Percentiles rank a stretch among this genome's conserved stretches.
Evolutionary conservation across 2,797 vertebrate species (phyloP).

Genomic region (Myotis findleyi): DNA sequence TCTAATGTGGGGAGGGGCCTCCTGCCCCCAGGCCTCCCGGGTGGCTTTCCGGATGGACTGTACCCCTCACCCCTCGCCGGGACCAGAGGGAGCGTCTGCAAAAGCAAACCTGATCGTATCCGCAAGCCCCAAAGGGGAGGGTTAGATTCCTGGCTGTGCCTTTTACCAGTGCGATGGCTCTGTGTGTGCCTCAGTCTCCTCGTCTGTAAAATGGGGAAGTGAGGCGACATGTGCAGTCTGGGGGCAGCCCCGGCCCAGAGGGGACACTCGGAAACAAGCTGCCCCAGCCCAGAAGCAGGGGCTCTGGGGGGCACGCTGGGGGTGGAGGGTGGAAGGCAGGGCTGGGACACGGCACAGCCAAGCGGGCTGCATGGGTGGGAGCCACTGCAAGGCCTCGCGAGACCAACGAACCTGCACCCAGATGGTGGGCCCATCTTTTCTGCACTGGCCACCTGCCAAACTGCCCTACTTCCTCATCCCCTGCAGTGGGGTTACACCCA

Average conservation of each 20-base stretch:
- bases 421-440: background rate
- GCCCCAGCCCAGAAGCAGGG: background rate
- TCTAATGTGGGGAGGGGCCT: no score
- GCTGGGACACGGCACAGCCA: background rate
- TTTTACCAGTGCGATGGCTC: background rate
- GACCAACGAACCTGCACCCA: background rate
- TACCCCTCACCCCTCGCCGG: background rate
- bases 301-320: rapidly evolving
- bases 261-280: background rate
- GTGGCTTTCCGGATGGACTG: background rate
- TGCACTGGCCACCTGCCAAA: background rate
- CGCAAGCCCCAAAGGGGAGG: background rate
- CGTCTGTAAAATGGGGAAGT: background rate
- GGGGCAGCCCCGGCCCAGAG: no score
- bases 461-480: background rate
- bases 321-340: background rate
- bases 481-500: background rate
- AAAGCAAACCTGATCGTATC: background rate
- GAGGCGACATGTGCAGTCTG: rapidly evolving
- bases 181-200: background rate
- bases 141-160: background rate
- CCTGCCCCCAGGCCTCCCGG: background rate
- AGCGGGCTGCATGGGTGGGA: background rate
- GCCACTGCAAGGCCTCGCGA: rapidly evolving
- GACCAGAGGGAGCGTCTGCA: background rate